Base-by-base conservation (phyloP, 2,888 invertebrate species). In the Ochropleura leucogaster region DNA sequence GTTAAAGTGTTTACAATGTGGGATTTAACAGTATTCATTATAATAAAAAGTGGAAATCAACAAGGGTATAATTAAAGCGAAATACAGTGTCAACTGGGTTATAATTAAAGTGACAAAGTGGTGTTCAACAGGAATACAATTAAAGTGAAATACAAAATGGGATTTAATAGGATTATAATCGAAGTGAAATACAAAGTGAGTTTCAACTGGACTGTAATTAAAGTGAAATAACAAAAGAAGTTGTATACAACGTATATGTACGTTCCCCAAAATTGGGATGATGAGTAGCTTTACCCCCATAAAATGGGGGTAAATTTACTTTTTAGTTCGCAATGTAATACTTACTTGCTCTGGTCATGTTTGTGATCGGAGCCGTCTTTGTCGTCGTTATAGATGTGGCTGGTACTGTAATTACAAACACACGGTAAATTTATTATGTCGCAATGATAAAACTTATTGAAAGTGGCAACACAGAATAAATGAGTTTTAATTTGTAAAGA, bases 311-410 rank as follows among this genome's bases (percentile, higher is more conserved):
- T 16, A 49, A 16, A 18, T 18, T 7, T 49, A 49, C 16, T 49
- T 6, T 6, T 49, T 7, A 7, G 16, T 51, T 51, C 18, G 18
- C n/a, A 18, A 46, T 18, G 44, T 64, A 8, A 6, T 77, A 94
- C 96, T 95, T 80, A 96, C 96, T 96, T 96, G 96, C 96, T 96
- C 88, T 96, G 96, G 87, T 96, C 96, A 76, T 96, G 96, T 87
- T 96, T 96, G 85, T 96, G 96, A 80, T 96, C 96, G 4, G 96
- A 96, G n/a, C 95, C 94, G 60, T 96, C 96, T 86, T 96, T 96
- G 60, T 96, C 96, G 77, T 96, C 96, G 77, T 94, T 95, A 84
- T 95, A 95, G 65, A 94, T 90, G 87, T 96, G 96, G 79, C 96
- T 93, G 74, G 96, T 96, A 91, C 96, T 96, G 95, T 72, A 95